phyloP scores from a whole-genome alignment of 1,140 invertebrate species.

The Thaumetopoea pityocampa region DNA sequence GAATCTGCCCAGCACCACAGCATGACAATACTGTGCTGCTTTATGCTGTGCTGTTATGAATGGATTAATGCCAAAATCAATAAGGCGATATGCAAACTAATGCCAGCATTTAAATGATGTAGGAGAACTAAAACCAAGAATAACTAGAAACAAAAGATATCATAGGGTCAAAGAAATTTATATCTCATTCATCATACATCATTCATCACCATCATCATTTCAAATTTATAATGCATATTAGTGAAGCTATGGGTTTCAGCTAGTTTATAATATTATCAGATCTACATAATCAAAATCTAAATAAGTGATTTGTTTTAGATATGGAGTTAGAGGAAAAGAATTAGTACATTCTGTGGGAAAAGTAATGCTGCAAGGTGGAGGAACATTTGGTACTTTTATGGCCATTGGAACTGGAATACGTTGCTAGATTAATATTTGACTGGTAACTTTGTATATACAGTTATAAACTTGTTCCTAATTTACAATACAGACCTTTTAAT shows the following conservation, averaged over 20 bases:
- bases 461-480: constrained; percentile 10
- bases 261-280: too few species aligned
- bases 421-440: constrained; percentile 74
- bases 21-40: too few species aligned
- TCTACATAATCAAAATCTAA: too few species aligned
- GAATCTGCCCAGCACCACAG: too few species aligned
- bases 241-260: too few species aligned
- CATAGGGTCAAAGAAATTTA: background rate
- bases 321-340: constrained; percentile 93
- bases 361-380: constrained; percentile 96
- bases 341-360: constrained; percentile 95
- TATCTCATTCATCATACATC: background rate
- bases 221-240: background rate
- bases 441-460: constrained; percentile 23
- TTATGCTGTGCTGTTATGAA: too few species aligned
- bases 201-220: background rate
- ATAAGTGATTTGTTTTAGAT: constrained; percentile 80
- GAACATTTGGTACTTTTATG: constrained; percentile 98
- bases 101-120: too few species aligned
- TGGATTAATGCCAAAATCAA: too few species aligned
- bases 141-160: too few species aligned
- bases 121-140: too few species aligned
- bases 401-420: constrained; percentile 89
- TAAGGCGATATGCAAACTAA: too few species aligned
- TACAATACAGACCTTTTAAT: too few species aligned